Evolutionary conservation across 2,888 invertebrate genomes (phyloP), one percentile per base, ranked within the genome.

Genomic region (Esperia sulphurella): DNA sequence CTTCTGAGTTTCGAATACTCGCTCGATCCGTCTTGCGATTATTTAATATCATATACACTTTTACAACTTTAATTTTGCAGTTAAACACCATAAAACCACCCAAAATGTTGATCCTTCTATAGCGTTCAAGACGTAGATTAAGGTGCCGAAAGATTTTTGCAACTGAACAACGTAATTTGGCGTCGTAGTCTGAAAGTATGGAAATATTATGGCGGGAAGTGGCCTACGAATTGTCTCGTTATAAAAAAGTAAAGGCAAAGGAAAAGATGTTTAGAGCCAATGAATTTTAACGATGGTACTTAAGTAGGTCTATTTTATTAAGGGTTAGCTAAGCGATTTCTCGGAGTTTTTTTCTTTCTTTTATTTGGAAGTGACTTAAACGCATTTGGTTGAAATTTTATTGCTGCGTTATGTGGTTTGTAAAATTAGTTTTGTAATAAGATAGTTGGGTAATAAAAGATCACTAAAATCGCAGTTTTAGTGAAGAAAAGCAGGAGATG

Each of bases 221-320:
- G 50, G 86, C 79, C 75, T 86, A 83, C 77, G 79, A 85, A 87
- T 87, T 69, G 82, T 81, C 80, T 84, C 63, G 63, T 79, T 82
- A 75, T 64, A 79, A 75, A 80, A 75, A 70, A 52, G 59, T 60
- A 52, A 58, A 65, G 62, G 68, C 65, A 62, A 71, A 74, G 71
- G 68, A 68, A 76, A 66, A 73, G 63, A 74, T 70, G 73, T 73
- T 80, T 69, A 72, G 66, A 66, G 68, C 70, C 80, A 74, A 83
- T 84, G 81, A 84, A 85, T 85, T 82, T 84, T 83, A 83, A 83
- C 75, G 66, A 59, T 50, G 52, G 54, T 59, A 68, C 68, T 72
- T 65, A 21, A 21, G 5, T 21, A 68, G 61, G 58, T 59, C 59
- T 59, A 63, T 62, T 69, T 69, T 68, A 64, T 68, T 62, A 63